Evolutionary conservation across 2,113 vertebrate genomes (phyloP), one percentile per base, ranked within the genome.

Genomic region (Castor canadensis): DNA sequence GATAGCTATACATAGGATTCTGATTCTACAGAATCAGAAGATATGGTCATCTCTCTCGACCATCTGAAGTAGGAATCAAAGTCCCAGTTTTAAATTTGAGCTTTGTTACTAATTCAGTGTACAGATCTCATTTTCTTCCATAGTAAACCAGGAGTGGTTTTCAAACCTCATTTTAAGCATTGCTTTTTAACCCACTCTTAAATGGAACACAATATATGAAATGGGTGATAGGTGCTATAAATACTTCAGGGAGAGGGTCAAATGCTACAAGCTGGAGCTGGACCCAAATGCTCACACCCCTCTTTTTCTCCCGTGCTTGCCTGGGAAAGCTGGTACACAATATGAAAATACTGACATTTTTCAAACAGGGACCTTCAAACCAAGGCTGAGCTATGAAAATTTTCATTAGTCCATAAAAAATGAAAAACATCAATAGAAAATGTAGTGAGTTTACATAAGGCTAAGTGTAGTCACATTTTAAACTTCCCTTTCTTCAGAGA

Each of bases 401-500:
- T 67, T 56, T 69, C 20, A 52, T 82, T n/a, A 30, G 19, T 73
- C 43, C 38, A 84, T n/a, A 76, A 22, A 87, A 83, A 93, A 56
- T 67, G 62, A 56, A 77, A 75, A 92, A 26, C 17, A 40, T 30
- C 0, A 85, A 26, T 54, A 82, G 38, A 15, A 90, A 86, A 86
- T 49, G 9, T 13, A 75, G 49, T 87, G 22, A 19, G 19, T 83
- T 93, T 93, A 85, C 54, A 19, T 84, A 81, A 91, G 80, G 35
- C 45, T 47, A 81, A 90, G 62, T 82, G 10, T 69, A 66, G 45
- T 58, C 64, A 64, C 12, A 87, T 87, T 76, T 81, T 80, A 75
- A 73, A 84, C 52, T 69, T 91, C 32, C 52, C 43, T 80, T 82
- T 81, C 49, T 95, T 67, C 69, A 79, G 60, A 96, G 30, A 30